Conservation (phyloP, 2,113 vertebrate species). For the Tricholaema leucomelas region DNA sequence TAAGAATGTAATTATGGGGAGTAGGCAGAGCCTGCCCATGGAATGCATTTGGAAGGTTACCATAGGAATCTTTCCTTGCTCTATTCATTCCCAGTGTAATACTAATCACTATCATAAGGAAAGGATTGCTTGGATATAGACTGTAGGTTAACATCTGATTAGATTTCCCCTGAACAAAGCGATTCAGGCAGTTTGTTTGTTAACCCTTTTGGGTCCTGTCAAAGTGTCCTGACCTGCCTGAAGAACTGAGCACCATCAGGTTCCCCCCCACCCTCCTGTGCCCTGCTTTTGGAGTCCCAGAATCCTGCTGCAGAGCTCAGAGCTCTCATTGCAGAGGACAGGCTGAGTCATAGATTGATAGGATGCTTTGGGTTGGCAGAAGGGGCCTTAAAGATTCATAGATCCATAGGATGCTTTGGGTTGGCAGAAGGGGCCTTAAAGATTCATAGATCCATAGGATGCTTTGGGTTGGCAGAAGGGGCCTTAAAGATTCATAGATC, state of each 20-base stretch:
- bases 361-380: too few relatives aligned
- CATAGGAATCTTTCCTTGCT: slow-evolving; percentile 82
- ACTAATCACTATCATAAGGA: slow-evolving; percentile 97
- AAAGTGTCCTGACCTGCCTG: slow-evolving; percentile 26
- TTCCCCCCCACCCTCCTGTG: background rate
- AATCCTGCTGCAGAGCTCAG: background rate
- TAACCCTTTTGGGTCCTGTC: slow-evolving; percentile 77
- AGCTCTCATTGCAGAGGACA: background rate
- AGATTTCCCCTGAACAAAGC: slow-evolving; percentile 75
- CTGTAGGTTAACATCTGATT: slow-evolving; percentile 80
- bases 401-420: too few relatives aligned
- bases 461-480: too few relatives aligned
- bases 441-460: too few relatives aligned
- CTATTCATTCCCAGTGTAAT: slow-evolving; percentile 82
- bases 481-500: too few relatives aligned
- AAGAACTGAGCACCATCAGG: background rate
- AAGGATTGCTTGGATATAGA: slow-evolving; percentile 89
- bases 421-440: too few relatives aligned
- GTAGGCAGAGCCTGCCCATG: slow-evolving; percentile 73
- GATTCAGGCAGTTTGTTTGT: slow-evolving; percentile 70
- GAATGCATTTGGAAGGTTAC: slow-evolving; percentile 85
- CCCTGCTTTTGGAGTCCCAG: background rate
- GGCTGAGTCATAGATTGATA: background rate
- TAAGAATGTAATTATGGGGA: slow-evolving; percentile 91
- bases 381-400: too few relatives aligned